Percentiles rank a stretch among this genome's conserved stretches.
phyloP scores from a whole-genome alignment of 2,113 vertebrate genomes.

The Plotosus lineatus region DNA sequence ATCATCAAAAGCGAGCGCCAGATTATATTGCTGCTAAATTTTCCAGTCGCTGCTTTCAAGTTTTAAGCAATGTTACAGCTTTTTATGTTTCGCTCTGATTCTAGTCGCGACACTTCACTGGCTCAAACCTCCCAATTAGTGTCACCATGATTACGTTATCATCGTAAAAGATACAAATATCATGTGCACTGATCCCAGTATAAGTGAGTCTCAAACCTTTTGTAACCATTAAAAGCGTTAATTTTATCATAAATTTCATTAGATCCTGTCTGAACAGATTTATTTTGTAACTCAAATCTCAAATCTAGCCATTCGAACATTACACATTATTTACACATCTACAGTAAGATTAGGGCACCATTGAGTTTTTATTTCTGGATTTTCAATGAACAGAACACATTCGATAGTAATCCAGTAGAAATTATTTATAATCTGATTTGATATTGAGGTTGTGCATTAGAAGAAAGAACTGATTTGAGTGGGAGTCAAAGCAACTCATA shows the following conservation, averaged over 20 bases:
- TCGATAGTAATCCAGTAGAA: neutral
- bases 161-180: too few relatives aligned
- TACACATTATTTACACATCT: neutral
- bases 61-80: too few relatives aligned
- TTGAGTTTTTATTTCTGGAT: neutral
- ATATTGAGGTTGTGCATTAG: neutral
- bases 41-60: too few relatives aligned
- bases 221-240: neutral
- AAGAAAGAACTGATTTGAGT: neutral
- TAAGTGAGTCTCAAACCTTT: neutral
- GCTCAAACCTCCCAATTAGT: too few relatives aligned
- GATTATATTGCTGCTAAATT: too few relatives aligned
- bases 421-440: neutral
- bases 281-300: neutral
- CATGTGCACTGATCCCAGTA: too few relatives aligned
- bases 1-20: too few relatives aligned
- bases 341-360: neutral
- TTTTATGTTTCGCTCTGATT: too few relatives aligned
- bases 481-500: neutral
- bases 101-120: too few relatives aligned
- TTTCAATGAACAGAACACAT: neutral
- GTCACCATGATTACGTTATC: too few relatives aligned
- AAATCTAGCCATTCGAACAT: neutral
- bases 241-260: neutral
- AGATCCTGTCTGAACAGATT: neutral